Conservation (phyloP, 2,888 invertebrate genomes). For the Mesorhabditis belari region DNA sequence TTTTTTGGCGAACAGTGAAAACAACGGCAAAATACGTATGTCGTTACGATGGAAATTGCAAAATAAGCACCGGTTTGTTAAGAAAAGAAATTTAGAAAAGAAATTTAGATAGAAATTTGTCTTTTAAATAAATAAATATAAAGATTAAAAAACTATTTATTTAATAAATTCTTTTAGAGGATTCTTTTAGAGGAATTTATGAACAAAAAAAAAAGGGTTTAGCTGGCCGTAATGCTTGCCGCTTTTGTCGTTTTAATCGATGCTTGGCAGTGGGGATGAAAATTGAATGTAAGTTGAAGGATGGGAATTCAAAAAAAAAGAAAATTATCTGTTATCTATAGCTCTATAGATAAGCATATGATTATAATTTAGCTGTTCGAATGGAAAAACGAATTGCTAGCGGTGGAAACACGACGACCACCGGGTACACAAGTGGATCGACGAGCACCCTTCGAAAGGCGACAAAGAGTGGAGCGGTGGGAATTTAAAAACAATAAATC, state of each 20-base stretch:
- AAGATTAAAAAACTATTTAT: too few relatives aligned
- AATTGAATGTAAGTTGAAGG: constrained; percentile 25
- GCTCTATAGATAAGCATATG: neutral
- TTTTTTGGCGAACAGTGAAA: constrained; percentile 50
- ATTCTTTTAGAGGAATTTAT: too few relatives aligned
- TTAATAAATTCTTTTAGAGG: too few relatives aligned
- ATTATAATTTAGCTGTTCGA: neutral
- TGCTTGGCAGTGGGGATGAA: constrained; percentile 31
- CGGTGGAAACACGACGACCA: neutral
- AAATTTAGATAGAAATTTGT: too few relatives aligned
- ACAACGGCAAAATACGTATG: constrained; percentile 38
- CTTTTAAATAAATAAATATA: too few relatives aligned
- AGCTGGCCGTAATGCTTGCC: constrained; percentile 44
- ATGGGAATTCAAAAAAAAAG: neutral
- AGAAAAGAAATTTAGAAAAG: too few relatives aligned
- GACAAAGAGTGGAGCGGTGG: neutral
- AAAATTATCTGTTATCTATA: neutral
- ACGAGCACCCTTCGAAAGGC: neutral
- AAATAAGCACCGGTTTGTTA: constrained; percentile 37
- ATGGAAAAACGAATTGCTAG: neutral
- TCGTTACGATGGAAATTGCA: constrained; percentile 43
- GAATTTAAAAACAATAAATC: neutral
- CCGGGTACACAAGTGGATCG: neutral
- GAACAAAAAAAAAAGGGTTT: neutral
- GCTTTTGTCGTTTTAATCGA: constrained; percentile 43